A percentile compares a stretch with the other conserved stretches of the same genome.
Conservation (phyloP, 2,113 vertebrate genomes). For the Caranx melampygus region DNA sequence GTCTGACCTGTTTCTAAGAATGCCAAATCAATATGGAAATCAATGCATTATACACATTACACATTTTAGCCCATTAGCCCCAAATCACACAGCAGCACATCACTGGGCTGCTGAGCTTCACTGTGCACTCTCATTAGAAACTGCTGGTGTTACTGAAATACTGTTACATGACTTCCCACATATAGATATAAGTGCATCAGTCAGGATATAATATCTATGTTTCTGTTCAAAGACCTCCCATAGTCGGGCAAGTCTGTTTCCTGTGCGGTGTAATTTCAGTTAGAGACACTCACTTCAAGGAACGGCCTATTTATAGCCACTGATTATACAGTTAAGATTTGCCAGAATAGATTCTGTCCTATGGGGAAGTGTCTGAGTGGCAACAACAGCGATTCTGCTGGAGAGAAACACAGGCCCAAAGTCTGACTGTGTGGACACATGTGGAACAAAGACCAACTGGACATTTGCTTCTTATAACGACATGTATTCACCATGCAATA, state of each 20-base stretch:
- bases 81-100: too few relatives aligned
- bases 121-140: background rate
- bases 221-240: background rate
- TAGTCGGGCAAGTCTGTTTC: background rate
- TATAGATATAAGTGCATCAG: too few relatives aligned
- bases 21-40: constrained; percentile 34
- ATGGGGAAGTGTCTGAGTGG: background rate
- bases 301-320: background rate
- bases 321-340: background rate
- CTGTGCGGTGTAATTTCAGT: background rate
- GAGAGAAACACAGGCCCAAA: too few relatives aligned
- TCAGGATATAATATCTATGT: background rate
- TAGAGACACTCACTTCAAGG: background rate
- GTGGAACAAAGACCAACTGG: too few relatives aligned
- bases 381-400: too few relatives aligned
- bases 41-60: background rate
- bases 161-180: too few relatives aligned
- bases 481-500: too few relatives aligned
- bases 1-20: constrained; percentile 35
- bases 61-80: background rate
- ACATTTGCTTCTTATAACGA: too few relatives aligned
- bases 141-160: too few relatives aligned
- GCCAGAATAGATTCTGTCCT: background rate
- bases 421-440: too few relatives aligned
- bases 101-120: background rate